These are phyloP conservation scores for Callosobruchus maculatus DNA, from an alignment of 2,888 invertebrate species.

Conservation along the genomic window DNA sequence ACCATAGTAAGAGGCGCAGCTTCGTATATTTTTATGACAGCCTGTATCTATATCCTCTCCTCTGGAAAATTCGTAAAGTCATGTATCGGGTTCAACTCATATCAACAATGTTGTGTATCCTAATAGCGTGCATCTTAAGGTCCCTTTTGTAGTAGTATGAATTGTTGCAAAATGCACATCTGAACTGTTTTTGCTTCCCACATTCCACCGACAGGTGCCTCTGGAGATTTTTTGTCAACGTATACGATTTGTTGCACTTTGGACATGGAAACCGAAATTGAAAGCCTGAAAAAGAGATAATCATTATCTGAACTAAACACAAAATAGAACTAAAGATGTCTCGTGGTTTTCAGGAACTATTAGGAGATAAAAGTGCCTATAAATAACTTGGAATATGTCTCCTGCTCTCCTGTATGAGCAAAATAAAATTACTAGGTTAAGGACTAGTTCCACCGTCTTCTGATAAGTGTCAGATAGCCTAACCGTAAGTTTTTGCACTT, in stretches of 20 bases:
- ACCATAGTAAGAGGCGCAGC: no score
- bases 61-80: neutral
- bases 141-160: constrained; percentile 33
- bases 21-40: no score
- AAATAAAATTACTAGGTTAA: no score
- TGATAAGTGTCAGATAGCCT: no score
- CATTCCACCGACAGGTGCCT: constrained; percentile 37
- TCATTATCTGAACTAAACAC: neutral
- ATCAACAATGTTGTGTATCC: constrained; percentile 29
- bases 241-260: constrained; percentile 35
- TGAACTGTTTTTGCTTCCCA: constrained; percentile 35
- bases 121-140: constrained; percentile 27
- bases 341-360: no score
- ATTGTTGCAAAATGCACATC: constrained; percentile 28
- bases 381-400: no score
- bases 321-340: neutral
- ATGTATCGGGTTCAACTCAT: neutral
- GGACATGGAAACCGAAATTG: constrained; percentile 21
- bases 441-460: no score
- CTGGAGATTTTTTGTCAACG: constrained; percentile 32
- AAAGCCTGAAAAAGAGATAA: neutral
- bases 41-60: neutral
- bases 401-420: no score
- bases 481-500: no score
- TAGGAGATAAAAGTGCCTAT: no score